phyloP scores from a whole-genome alignment of 2,888 invertebrate genomes.

The Prosopocoilus inquinatus region DNA sequence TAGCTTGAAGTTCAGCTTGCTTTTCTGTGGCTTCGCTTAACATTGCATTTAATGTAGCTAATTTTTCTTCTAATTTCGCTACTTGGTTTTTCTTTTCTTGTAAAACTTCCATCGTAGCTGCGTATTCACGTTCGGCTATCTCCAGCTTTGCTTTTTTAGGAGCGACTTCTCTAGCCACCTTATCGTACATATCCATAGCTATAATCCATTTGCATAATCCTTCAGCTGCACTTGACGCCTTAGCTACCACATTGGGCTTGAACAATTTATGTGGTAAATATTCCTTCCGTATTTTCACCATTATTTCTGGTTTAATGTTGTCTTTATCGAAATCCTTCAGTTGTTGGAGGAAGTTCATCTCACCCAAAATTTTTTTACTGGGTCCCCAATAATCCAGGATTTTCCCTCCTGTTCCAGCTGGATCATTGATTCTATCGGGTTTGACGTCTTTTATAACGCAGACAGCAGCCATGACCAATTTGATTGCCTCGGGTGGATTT shows the following conservation, averaged over 20 bases:
- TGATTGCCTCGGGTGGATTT: conserved; percentile 79
- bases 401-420: conserved; percentile 61
- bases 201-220: conserved; percentile 89
- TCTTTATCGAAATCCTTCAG: conserved; percentile 82
- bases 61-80: conserved; percentile 70
- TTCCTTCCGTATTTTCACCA: conserved; percentile 74
- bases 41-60: conserved; percentile 69
- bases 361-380: conserved; percentile 76
- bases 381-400: conserved; percentile 83
- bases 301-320: conserved; percentile 70
- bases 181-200: conserved; percentile 87
- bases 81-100: conserved; percentile 81
- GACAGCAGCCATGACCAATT: conserved; percentile 87
- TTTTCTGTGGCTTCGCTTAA: conserved; percentile 64
- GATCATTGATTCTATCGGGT: conserved; percentile 75
- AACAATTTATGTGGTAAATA: conserved; percentile 75
- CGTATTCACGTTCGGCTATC: conserved; percentile 77
- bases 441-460: conserved; percentile 81
- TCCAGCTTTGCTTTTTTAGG: conserved; percentile 82
- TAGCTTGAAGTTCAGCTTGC: conserved; percentile 67
- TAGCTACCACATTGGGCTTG: conserved; percentile 75
- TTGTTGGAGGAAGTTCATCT: conserved; percentile 74
- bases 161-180: conserved; percentile 77
- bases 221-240: conserved; percentile 93
- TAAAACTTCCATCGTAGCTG: conserved; percentile 79